phyloP scores from a whole-genome alignment of 2,797 vertebrate genomes.

The Chaenodraco wilsoni region DNA sequence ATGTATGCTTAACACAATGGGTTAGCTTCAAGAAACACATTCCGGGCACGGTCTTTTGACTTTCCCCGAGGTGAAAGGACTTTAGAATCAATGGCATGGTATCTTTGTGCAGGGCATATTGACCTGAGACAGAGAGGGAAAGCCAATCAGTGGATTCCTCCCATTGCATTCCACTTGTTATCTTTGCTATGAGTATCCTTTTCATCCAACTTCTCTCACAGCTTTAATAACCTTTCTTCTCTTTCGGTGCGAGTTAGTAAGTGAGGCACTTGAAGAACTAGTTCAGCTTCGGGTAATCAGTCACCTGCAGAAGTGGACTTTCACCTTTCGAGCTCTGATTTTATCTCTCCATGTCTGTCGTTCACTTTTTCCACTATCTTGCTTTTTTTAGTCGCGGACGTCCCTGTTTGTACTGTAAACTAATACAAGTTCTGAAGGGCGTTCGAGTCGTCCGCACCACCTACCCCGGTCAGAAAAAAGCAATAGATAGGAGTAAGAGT shows the following conservation, averaged over 20 bases:
- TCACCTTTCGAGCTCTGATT: constrained; percentile 46
- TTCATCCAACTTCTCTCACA: background rate
- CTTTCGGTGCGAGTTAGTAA: constrained; percentile 30
- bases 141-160: constrained; percentile 37
- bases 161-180: constrained; percentile 59
- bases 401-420: constrained; percentile 58
- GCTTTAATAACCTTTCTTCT: constrained; percentile 17
- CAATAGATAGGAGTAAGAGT: background rate
- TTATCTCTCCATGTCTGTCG: constrained; percentile 47
- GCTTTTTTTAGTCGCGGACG: background rate
- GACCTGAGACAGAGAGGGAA: constrained; percentile 38
- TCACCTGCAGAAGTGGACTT: constrained; percentile 61
- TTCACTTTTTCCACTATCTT: constrained; percentile 43
- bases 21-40: constrained; percentile 14
- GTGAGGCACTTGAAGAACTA: background rate
- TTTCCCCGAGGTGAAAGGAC: constrained; percentile 21
- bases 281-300: constrained; percentile 13
- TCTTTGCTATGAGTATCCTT: constrained; percentile 36
- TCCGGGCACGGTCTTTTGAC: constrained; percentile 6
- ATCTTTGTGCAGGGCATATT: constrained; percentile 1
- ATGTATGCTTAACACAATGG: constrained; percentile 1
- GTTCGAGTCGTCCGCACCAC: background rate
- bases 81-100: constrained; percentile 22
- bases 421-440: background rate
- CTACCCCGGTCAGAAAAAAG: background rate